Base-by-base conservation (phyloP, 2,888 invertebrate species). In the Melinopterus prodromus region DNA sequence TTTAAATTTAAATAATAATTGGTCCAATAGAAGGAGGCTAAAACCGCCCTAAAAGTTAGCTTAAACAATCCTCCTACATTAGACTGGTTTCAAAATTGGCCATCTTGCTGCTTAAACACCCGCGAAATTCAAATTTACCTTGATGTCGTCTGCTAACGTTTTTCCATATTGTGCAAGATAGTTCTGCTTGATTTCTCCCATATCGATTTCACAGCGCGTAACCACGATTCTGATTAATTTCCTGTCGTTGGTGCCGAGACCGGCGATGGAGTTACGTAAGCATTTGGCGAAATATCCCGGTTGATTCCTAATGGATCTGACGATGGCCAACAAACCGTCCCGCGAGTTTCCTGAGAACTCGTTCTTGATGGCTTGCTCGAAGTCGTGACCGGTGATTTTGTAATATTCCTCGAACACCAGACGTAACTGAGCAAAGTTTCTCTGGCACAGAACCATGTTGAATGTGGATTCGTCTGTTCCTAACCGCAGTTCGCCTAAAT, bases 381-480 rank as follows among this genome's bases (percentile, higher is more conserved):
- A 93, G 76, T 93, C 92, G 84, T 96, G 95, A 0, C 96, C 96
- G 2, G 95, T 95, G 82, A 94, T 90, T 86, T 89, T 91, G 81
- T 94, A 91, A 88, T 96, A 96, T 87, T 95, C 94, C 79, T 92
- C 90, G 83, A 89, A 89, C 69, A 92, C 89, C 78, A 90, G 87
- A 35, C 90, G 88, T 71, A 93, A 86, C 85, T 96, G 95, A 14
- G 92, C 91, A 84, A 92, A 93, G 86, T 93, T 95, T 84, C 97
- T 93, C 79, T 95, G 94, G 84, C 96, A 96, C 75, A 98, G 91
- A 78, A 97, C 93, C 83, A 94, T 93, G 89, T 97, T 96, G 90
- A 98, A 97, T 77, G 92, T 92, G 0, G 95, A 95, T 89, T 97
- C 97, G 88, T 97, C 97, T 0, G 97, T 97, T 78, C 97, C 97